phyloP scores from a whole-genome alignment of 1,140 invertebrate genomes.

The Phocides pigmalion region DNA sequence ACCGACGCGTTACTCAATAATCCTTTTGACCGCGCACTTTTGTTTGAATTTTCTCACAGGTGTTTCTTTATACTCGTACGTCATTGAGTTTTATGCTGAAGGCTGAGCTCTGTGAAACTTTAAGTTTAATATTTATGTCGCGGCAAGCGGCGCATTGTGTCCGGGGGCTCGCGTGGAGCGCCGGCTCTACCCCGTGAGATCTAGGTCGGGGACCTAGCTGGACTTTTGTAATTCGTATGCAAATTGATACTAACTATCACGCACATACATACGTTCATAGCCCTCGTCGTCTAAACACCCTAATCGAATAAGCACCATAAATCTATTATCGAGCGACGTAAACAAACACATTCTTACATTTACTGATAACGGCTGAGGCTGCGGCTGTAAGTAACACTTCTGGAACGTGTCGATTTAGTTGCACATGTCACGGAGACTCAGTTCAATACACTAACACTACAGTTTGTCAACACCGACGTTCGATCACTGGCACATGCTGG shows the following conservation, averaged over 20 bases:
- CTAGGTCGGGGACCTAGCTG: constrained; percentile 63
- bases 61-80: constrained; percentile 66
- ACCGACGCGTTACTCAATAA: constrained; percentile 36
- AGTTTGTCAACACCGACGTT: constrained; percentile 52
- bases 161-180: constrained; percentile 38
- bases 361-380: constrained; percentile 75
- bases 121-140: constrained; percentile 67
- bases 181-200: constrained; percentile 66
- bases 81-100: constrained; percentile 72
- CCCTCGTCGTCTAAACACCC: constrained; percentile 5
- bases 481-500: constrained; percentile 73
- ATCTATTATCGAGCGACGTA: constrained; percentile 40
- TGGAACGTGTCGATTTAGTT: constrained; percentile 52
- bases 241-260: constrained; percentile 19
- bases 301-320: constrained; percentile 17
- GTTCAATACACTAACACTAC: constrained; percentile 67
- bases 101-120: constrained; percentile 68
- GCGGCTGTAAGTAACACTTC: constrained; percentile 62
- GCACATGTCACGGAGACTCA: constrained; percentile 71
- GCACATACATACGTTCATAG: not conserved
- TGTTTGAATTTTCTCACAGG: constrained; percentile 78
- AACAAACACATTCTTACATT: constrained; percentile 77
- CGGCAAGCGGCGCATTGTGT: constrained; percentile 66
- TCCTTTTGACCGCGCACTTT: constrained; percentile 52
- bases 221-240: constrained; percentile 36